Percentiles rank a stretch among this genome's conserved stretches.
Evolutionary conservation across 1,140 invertebrate genomes (phyloP).

Genomic region (Pseudobourletiella spinata): DNA sequence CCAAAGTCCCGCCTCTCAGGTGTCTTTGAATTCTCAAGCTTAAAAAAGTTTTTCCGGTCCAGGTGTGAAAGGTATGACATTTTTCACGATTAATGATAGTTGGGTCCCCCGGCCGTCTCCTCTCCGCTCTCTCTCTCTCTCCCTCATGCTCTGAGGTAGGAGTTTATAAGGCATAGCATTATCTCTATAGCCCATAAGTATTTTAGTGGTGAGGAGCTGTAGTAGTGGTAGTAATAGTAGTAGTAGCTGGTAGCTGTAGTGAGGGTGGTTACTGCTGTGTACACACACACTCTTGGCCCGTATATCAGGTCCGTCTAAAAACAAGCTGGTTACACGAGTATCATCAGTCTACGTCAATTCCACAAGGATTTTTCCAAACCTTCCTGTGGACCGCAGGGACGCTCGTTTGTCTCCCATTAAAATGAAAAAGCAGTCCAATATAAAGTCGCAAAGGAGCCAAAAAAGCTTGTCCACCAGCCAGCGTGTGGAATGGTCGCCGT

Average conservation of each 20-base stretch:
- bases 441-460: neutral
- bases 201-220: no score
- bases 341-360: conserved; percentile 5
- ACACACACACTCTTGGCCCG: neutral
- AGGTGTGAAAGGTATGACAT: conserved; percentile 35
- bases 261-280: no score
- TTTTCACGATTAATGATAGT: conserved; percentile 33
- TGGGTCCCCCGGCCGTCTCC: conserved; percentile 4
- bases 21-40: conserved; percentile 9
- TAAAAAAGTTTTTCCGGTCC: conserved; percentile 34
- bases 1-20: conserved; percentile 18
- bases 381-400: conserved; percentile 19
- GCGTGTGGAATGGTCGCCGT: no score
- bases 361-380: conserved; percentile 9
- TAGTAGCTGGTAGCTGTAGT: no score
- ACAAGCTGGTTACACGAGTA: neutral
- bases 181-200: no score
- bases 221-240: no score
- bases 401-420: conserved; percentile 19
- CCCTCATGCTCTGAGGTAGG: no score
- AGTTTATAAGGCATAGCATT: no score
- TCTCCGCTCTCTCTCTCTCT: neutral
- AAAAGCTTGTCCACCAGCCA: neutral
- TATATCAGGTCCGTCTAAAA: neutral
- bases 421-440: conserved; percentile 10